Evolutionary conservation across 2,888 invertebrate genomes (phyloP).

Genomic region (Himalopsyche kuldschensis): DNA sequence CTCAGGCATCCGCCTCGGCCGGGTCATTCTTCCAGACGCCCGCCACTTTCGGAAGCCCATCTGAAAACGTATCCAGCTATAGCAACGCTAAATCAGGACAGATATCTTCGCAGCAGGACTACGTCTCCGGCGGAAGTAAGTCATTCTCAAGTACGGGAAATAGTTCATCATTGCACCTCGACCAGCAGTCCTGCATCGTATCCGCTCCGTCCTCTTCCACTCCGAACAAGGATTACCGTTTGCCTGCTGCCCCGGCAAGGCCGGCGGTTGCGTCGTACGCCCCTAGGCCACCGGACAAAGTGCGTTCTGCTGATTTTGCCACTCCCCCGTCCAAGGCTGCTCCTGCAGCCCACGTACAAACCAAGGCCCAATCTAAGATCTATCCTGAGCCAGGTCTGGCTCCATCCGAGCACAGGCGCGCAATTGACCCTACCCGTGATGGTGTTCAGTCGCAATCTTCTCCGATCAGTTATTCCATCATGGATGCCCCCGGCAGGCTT

Average conservation of each 20-base stretch:
- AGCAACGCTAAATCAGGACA: constrained; percentile 60
- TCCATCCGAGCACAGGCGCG: constrained; percentile 56
- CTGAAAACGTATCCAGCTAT: constrained; percentile 56
- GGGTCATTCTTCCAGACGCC: constrained; percentile 68
- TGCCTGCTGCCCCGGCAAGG: constrained; percentile 59
- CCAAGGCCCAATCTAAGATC: constrained; percentile 77
- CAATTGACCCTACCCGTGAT: constrained; percentile 50
- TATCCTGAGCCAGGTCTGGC: constrained; percentile 67
- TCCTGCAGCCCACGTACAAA: constrained; percentile 60
- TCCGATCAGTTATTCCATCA: constrained; percentile 75
- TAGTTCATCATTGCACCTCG: constrained; percentile 59
- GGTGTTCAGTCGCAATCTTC: constrained; percentile 65
- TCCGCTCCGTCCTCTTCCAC: constrained; percentile 66
- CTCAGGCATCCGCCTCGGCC: constrained; percentile 58
- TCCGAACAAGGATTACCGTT: constrained; percentile 65
- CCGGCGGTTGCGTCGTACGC: constrained; percentile 45
- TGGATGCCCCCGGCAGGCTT: constrained; percentile 68
- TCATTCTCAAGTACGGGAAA: constrained; percentile 63
- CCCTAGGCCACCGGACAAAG: constrained; percentile 43
- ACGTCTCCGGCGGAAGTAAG: constrained; percentile 58
- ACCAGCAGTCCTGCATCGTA: constrained; percentile 74
- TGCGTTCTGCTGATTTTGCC: constrained; percentile 54
- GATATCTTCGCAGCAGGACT: constrained; percentile 59
- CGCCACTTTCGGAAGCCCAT: constrained; percentile 61
- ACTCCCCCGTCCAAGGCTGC: constrained; percentile 59